Conservation (phyloP, 2,888 invertebrate species). For the Tetramorium bicarinatum region DNA sequence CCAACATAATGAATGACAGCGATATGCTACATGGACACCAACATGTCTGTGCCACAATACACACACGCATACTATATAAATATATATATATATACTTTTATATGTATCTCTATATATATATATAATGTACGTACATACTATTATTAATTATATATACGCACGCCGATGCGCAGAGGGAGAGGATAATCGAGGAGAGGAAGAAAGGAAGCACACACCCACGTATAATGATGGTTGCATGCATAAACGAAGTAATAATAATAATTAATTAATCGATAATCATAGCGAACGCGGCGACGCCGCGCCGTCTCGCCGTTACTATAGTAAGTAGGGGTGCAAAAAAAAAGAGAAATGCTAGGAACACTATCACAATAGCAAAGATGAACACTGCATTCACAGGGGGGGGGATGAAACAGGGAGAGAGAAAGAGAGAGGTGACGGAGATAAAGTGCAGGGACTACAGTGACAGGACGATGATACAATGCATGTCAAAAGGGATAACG, state of each 20-base stretch:
- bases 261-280: slow-evolving; percentile 66
- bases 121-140: slow-evolving; percentile 63
- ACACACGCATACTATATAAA: slow-evolving; percentile 69
- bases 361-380: slow-evolving; percentile 30
- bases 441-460: neutral
- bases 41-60: slow-evolving; percentile 62
- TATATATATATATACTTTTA: slow-evolving; percentile 57
- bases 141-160: slow-evolving; percentile 63
- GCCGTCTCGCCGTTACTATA: slow-evolving; percentile 66
- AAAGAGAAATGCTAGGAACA: slow-evolving; percentile 14
- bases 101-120: slow-evolving; percentile 69
- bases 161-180: slow-evolving; percentile 50
- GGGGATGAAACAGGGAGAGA: neutral
- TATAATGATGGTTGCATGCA: slow-evolving; percentile 81
- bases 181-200: slow-evolving; percentile 36
- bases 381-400: slow-evolving; percentile 27
- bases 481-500: slow-evolving; percentile 46
- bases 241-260: slow-evolving; percentile 77
- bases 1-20: slow-evolving; percentile 41
- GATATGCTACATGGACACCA: neutral
- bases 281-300: slow-evolving; percentile 76
- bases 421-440: slow-evolving; percentile 36
- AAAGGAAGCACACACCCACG: slow-evolving; percentile 59
- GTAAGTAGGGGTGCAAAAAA: slow-evolving; percentile 34
- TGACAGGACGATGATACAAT: slow-evolving; percentile 47